phyloP scores from a whole-genome alignment of 1,140 invertebrate species.

The Magallana angulata region DNA sequence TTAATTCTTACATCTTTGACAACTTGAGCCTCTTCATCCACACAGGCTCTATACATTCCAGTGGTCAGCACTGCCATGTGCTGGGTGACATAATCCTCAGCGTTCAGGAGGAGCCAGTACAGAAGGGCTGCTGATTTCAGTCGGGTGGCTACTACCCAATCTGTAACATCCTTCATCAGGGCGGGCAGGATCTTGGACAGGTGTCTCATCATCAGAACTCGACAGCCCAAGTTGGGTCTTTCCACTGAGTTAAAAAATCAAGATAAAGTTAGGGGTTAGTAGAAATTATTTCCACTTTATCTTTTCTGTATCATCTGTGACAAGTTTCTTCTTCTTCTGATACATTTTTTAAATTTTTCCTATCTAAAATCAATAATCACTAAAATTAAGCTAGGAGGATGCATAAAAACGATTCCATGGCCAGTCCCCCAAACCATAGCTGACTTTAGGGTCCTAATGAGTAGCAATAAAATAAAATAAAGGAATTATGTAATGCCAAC shows the following conservation, averaged over 20 bases:
- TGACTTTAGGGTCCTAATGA: too few relatives aligned
- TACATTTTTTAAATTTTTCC: too few relatives aligned
- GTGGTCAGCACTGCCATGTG: constrained; percentile 83
- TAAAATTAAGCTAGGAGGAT: too few relatives aligned
- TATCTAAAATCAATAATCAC: too few relatives aligned
- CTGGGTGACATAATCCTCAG: constrained; percentile 86
- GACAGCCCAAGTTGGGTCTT: constrained; percentile 88
- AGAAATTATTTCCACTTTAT: too few relatives aligned
- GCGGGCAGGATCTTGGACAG: constrained; percentile 85
- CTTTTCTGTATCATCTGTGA: too few relatives aligned
- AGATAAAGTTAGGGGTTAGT: not conserved
- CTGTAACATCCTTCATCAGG: constrained; percentile 84
- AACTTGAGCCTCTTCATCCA: constrained; percentile 84
- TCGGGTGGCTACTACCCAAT: constrained; percentile 86
- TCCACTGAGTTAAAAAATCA: constrained; percentile 79
- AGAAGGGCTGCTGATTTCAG: constrained; percentile 87
- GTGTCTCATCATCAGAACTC: constrained; percentile 85
- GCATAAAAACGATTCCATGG: too few relatives aligned
- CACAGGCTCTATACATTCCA: constrained; percentile 81
- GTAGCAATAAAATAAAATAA: too few relatives aligned
- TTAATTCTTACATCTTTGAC: constrained; percentile 82
- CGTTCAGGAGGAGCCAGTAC: constrained; percentile 85
- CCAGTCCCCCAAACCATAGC: too few relatives aligned
- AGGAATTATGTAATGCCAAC: too few relatives aligned
- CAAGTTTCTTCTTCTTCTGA: too few relatives aligned